Percentiles rank a stretch among this genome's conserved stretches.
phyloP scores from a whole-genome alignment of 2,797 vertebrate species.

The Heteromormyrus szaboi region DNA sequence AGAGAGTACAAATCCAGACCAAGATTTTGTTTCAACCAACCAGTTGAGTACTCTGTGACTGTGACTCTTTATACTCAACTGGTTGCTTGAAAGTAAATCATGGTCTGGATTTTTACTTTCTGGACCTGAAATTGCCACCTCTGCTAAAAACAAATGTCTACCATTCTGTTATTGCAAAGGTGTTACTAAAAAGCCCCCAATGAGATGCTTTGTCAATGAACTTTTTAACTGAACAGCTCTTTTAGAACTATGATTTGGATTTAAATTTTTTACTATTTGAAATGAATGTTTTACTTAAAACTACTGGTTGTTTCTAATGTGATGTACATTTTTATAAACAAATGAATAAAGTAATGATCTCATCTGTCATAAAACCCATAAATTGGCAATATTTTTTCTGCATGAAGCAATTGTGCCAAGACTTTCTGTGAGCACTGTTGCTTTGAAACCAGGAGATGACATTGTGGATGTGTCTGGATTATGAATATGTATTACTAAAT shows the following conservation, averaged over 20 bases:
- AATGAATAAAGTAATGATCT: neutral
- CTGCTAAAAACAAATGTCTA: neutral
- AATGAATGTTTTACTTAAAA: neutral
- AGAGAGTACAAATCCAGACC: no score
- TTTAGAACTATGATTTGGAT: neutral
- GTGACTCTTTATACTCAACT: no score
- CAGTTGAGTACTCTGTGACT: no score
- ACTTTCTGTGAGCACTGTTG: neutral
- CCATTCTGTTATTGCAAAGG: neutral
- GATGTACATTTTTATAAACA: neutral
- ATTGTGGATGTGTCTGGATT: neutral
- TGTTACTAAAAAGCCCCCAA: neutral
- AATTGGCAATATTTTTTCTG: neutral
- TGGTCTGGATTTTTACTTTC: no score
- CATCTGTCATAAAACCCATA: neutral
- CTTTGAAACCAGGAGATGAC: neutral
- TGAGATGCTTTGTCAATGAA: neutral
- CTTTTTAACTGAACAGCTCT: neutral
- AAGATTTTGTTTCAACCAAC: no score
- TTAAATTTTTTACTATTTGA: neutral
- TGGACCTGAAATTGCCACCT: no score
- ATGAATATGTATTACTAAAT: neutral
- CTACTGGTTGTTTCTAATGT: neutral
- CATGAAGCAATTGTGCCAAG: neutral
- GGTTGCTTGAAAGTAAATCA: no score